Evolutionary conservation across 2,113 vertebrate genomes (phyloP).

Genomic region (Maccullochella peelii): DNA sequence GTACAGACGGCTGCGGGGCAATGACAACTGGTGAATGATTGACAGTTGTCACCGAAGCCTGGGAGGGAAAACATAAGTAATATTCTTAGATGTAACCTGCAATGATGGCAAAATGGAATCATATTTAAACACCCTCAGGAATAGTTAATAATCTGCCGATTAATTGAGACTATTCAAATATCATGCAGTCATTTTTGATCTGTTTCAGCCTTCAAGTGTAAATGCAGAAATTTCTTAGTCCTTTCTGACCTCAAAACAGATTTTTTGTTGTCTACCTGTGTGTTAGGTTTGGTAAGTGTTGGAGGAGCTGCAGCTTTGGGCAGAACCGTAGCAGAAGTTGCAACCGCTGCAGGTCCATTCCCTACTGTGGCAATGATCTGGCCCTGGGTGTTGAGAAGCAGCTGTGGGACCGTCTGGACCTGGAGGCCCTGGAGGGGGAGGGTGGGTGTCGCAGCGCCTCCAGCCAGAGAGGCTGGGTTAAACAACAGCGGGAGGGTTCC

Average conservation of each 20-base stretch:
- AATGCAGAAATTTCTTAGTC: neutral
- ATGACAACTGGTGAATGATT: slow-evolving; percentile 88
- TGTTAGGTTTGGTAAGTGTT: slow-evolving; percentile 81
- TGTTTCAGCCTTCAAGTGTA: slow-evolving; percentile 1
- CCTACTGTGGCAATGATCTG: slow-evolving; percentile 94
- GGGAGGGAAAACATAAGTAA: slow-evolving; percentile 1
- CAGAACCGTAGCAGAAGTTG: slow-evolving; percentile 83
- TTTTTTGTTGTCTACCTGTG: slow-evolving; percentile 71
- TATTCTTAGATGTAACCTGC: neutral
- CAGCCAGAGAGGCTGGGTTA: slow-evolving; percentile 85
- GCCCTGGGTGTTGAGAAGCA: slow-evolving; percentile 93
- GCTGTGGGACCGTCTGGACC: slow-evolving; percentile 92
- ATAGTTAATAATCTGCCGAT: neutral
- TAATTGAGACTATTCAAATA: neutral
- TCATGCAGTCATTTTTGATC: neutral
- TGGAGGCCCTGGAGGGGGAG: slow-evolving; percentile 89
- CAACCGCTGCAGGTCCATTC: slow-evolving; percentile 82
- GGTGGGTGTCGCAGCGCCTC: slow-evolving; percentile 77
- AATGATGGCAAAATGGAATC: neutral
- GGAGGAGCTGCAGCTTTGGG: slow-evolving; percentile 85
- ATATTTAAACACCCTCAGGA: neutral
- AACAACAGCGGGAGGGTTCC: slow-evolving; percentile 93
- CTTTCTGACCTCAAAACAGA: neutral
- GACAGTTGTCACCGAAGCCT: slow-evolving; percentile 80
- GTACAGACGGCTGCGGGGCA: slow-evolving; percentile 82